Base-by-base conservation (phyloP, 2,888 invertebrate species). In the Cyclophora albipunctata region DNA sequence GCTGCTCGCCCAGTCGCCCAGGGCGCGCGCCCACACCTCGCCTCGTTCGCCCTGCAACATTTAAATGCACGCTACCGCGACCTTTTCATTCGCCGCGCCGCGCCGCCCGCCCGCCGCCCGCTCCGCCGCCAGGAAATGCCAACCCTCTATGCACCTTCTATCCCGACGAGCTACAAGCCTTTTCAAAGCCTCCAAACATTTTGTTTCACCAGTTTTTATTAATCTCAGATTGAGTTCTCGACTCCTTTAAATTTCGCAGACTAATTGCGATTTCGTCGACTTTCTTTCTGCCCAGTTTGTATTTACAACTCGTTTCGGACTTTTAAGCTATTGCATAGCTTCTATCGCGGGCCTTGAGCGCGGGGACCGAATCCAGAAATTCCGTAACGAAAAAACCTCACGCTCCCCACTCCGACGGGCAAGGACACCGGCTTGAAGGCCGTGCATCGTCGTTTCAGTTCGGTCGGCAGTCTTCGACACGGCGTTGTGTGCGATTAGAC, bases 91-190 rank as follows among this genome's bases (percentile, higher is more conserved):
- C 57, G 43, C 20, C 34, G 33, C 43, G 34, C 33, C 43, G 42
- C 5, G 42, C 6, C 42, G 42, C 7, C 3, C 7, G 7, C 40
- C 3, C 42, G 20, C 42, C 20, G 42, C 42, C 46, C 52, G 49
- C 61, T 54, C 49, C 53, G 48, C 52, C 59, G 45, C 49, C 50
- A 48, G 55, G 53, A 65, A 62, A 59, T 59, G 62, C 58, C 62
- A 57, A 41, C 52, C 54, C 61, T 51, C 58, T 59, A 56, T 63
- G 64, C 67, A 64, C 63, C 62, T 64, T 64, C 53, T 55, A 51
- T 59, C 60, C 64, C 45, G 58, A 58, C 56, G 20, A 51, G 48
- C 48, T 42, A 51, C 58, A 55, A 57, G 57, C 60, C 57, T 61
- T 60, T 62, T 59, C 52, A 66, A 60, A 63, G 48, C 53, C 56